Evolutionary conservation across 2,888 invertebrate species (phyloP).

Genomic region (Eilema depressum): DNA sequence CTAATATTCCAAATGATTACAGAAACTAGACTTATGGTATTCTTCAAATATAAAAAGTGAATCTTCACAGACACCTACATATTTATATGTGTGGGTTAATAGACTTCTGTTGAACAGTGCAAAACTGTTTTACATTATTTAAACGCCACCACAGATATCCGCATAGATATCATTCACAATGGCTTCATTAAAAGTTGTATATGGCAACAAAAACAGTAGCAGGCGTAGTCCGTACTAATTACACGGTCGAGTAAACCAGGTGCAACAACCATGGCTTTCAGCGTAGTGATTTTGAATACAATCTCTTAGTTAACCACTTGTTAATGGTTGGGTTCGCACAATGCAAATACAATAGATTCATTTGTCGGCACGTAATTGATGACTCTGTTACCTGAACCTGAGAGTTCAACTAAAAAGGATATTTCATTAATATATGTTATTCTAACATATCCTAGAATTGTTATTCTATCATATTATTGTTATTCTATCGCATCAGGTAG

Average conservation of each 20-base stretch:
- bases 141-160: slow-evolving; percentile 11
- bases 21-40: background rate
- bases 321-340: slow-evolving; percentile 55
- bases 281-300: slow-evolving; percentile 64
- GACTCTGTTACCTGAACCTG: slow-evolving; percentile 40
- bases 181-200: slow-evolving; percentile 50
- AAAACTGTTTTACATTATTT: slow-evolving; percentile 10
- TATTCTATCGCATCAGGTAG: too few relatives aligned
- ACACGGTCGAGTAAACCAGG: slow-evolving; percentile 71
- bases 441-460: too few relatives aligned
- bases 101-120: slow-evolving; percentile 1
- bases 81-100: background rate
- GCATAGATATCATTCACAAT: slow-evolving; percentile 39
- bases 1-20: background rate
- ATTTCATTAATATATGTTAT: background rate
- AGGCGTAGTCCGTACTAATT: slow-evolving; percentile 62
- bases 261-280: slow-evolving; percentile 64
- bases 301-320: slow-evolving; percentile 64
- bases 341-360: slow-evolving; percentile 39
- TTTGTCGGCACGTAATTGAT: slow-evolving; percentile 49
- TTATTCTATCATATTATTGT: too few relatives aligned
- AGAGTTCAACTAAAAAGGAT: background rate
- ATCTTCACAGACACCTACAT: background rate
- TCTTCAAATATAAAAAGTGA: background rate
- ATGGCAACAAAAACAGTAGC: slow-evolving; percentile 49